Evolutionary conservation across 2,113 vertebrate species (phyloP).

Genomic region (Seriola dumerili): DNA sequence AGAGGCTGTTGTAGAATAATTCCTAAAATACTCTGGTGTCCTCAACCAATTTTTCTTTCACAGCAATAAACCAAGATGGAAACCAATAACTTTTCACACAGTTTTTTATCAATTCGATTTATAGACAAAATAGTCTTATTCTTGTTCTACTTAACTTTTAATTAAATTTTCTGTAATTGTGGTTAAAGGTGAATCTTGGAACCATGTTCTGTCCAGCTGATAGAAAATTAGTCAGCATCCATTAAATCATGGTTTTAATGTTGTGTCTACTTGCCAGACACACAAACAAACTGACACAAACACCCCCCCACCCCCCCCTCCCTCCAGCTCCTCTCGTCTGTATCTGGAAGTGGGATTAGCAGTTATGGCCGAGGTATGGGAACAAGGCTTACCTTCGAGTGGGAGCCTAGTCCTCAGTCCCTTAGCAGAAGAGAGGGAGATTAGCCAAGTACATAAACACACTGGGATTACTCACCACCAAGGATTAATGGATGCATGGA

Average conservation of each 20-base stretch:
- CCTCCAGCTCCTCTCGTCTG: constrained; percentile 16
- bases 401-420: constrained; percentile 52
- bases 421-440: constrained; percentile 62
- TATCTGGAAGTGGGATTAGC: constrained; percentile 69
- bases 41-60: neutral
- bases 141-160: neutral
- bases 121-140: neutral
- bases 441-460: constrained; percentile 68
- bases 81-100: neutral
- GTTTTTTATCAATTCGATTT: neutral
- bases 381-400: constrained; percentile 72
- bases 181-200: neutral
- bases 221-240: constrained; percentile 28
- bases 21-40: neutral
- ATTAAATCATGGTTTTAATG: constrained; percentile 17
- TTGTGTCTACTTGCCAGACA: constrained; percentile 1
- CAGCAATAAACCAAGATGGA: neutral
- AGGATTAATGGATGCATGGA: constrained; percentile 71
- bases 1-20: neutral
- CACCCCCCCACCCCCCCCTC: neutral
- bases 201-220: neutral
- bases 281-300: constrained; percentile 32
- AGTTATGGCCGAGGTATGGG: constrained; percentile 54
- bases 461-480: constrained; percentile 71
- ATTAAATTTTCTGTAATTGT: neutral